Evolutionary conservation across 92 coral and sea anemone species (phyloP).

Genomic region (Anthopleura xanthogrammica): DNA sequence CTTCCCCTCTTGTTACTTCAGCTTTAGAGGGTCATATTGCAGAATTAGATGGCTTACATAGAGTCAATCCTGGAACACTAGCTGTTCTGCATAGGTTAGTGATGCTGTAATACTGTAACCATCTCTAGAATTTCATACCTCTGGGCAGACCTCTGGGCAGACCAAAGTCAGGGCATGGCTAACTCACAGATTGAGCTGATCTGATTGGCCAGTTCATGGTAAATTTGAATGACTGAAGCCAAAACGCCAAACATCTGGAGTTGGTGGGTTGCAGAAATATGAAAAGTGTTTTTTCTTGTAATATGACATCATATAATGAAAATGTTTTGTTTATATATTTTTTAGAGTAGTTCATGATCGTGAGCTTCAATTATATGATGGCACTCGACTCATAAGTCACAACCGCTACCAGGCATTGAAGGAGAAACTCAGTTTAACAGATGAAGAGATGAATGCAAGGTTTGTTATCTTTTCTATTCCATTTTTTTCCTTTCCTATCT

Average conservation of each 20-base stretch:
- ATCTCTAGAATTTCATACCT: no score
- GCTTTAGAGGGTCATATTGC: conserved; percentile 91
- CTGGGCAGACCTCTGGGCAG: no score
- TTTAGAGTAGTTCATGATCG: conserved; percentile 47
- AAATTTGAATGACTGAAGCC: no score
- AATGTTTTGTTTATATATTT: background rate
- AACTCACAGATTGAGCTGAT: no score
- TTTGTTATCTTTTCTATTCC: background rate
- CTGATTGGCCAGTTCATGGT: no score
- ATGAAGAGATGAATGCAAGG: conserved; percentile 69
- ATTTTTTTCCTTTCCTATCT: background rate
- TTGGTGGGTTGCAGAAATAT: no score
- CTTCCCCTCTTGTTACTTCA: conserved; percentile 83
- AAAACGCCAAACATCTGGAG: no score
- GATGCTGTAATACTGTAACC: background rate
- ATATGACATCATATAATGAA: background rate
- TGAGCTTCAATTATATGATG: conserved; percentile 86
- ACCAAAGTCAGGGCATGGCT: no score
- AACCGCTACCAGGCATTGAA: conserved; percentile 73
- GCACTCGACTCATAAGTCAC: conserved; percentile 73
- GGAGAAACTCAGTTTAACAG: conserved; percentile 65
- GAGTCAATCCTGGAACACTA: conserved; percentile 95
- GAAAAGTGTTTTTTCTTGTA: no score
- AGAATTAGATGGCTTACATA: conserved; percentile 88
- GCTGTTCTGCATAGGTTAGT: conserved; percentile 87